Evolutionary conservation across 2,113 vertebrate species (phyloP).

Genomic region (Ochotona curzoniae): DNA sequence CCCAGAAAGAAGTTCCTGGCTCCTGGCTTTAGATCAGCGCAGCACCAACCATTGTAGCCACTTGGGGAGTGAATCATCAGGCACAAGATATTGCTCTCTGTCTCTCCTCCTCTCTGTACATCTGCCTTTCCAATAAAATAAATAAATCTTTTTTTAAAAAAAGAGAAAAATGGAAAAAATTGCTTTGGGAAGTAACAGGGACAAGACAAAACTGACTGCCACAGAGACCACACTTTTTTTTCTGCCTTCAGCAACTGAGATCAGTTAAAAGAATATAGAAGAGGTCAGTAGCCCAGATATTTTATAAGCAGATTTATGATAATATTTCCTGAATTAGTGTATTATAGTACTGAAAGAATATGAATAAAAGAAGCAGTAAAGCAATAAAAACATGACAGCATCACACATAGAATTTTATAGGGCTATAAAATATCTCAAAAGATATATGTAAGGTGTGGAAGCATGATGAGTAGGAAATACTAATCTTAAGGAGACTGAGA

Average conservation of each 20-base stretch:
- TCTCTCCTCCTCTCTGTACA: too few species aligned
- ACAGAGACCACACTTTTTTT: neutral
- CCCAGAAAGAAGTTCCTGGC: too few species aligned
- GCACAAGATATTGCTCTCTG: too few species aligned
- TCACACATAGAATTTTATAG: constrained; percentile 37
- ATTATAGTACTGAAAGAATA: neutral
- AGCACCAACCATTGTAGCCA: too few species aligned
- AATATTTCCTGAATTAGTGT: neutral
- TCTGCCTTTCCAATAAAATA: too few species aligned
- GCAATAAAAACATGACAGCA: constrained; percentile 11
- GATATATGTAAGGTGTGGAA: neutral
- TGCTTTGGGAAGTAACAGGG: neutral
- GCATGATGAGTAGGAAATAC: neutral
- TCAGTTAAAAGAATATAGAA: neutral
- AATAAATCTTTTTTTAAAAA: too few species aligned
- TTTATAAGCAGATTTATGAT: constrained; percentile 16
- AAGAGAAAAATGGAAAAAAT: neutral
- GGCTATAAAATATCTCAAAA: constrained; percentile 38
- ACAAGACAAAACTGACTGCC: neutral
- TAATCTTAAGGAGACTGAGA: neutral
- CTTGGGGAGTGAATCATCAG: too few species aligned
- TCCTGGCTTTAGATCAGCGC: too few species aligned
- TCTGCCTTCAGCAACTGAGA: neutral
- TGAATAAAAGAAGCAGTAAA: constrained; percentile 14
- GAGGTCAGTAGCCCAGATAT: neutral